These are phyloP conservation scores for Anguilla pacifica DNA, from an alignment of 2,797 vertebrate genomes.

Conservation along the genomic window DNA sequence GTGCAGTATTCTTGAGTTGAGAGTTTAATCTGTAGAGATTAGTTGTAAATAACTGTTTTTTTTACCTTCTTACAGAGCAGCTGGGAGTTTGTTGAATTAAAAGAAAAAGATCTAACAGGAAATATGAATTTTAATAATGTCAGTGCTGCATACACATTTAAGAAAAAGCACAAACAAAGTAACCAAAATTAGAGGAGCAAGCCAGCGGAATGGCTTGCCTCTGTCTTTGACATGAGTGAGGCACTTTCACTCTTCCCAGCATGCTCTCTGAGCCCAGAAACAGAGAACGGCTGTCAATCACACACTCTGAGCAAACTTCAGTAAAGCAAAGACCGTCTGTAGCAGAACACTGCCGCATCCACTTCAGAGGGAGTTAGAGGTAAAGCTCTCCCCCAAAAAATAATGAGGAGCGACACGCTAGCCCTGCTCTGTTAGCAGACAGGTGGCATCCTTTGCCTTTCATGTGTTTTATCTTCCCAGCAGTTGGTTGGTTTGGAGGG, in stretches of 20 bases:
- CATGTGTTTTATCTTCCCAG: background rate
- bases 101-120: conserved; percentile 18
- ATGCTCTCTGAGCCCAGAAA: conserved; percentile 9
- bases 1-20: background rate
- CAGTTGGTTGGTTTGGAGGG: background rate
- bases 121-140: conserved; percentile 32
- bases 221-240: conserved; percentile 13
- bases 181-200: background rate
- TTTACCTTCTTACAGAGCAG: background rate
- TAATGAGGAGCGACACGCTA: background rate
- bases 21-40: background rate
- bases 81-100: conserved; percentile 1
- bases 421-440: background rate
- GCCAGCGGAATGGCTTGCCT: background rate
- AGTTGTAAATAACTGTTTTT: background rate
- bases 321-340: background rate
- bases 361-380: background rate
- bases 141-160: background rate
- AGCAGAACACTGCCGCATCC: background rate
- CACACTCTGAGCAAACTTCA: conserved; percentile 2
- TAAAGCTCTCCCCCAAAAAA: background rate
- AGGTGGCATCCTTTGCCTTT: background rate
- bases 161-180: conserved; percentile 16
- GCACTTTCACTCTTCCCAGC: conserved; percentile 24
- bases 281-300: background rate